Percentiles rank a stretch among this genome's conserved stretches.
Evolutionary conservation across 2,888 invertebrate genomes (phyloP).

Genomic region (Drosophila yooni): DNA sequence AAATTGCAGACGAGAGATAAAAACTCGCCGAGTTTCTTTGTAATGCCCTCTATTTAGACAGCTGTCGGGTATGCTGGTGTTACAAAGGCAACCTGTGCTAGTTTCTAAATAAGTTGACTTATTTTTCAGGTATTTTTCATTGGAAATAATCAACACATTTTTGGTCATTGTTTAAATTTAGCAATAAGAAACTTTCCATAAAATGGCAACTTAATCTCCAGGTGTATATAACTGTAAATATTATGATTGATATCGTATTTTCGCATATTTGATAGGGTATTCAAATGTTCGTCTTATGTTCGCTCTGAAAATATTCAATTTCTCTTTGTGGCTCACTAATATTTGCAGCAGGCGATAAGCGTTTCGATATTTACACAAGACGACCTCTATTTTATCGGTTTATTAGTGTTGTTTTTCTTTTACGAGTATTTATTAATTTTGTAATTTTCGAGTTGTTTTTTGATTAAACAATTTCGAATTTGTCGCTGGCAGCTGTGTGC

Average conservation of each 20-base stretch:
- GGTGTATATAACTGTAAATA: no score
- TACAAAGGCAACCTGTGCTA: not conserved
- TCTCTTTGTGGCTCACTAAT: constrained; percentile 31
- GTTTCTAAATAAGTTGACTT: not conserved
- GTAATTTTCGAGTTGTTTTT: constrained; percentile 2
- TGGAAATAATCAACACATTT: not conserved
- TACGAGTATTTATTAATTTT: not conserved
- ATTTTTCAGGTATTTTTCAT: not conserved
- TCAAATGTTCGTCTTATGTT: not conserved
- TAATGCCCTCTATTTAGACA: not conserved
- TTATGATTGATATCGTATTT: not conserved
- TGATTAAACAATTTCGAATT: constrained; percentile 49
- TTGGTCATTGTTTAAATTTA: not conserved
- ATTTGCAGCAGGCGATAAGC: constrained; percentile 35
- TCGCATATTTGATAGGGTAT: constrained; percentile 19
- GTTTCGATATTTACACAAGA: constrained; percentile 26
- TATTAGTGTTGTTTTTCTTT: constrained; percentile 32
- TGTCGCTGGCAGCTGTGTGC: constrained; percentile 47
- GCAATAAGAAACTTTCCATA: not conserved
- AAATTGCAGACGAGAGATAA: constrained; percentile 46
- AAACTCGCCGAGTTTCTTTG: constrained; percentile 8
- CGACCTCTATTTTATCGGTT: constrained; percentile 53
- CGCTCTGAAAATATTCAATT: not conserved
- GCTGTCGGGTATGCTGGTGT: constrained; percentile 3
- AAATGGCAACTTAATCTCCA: not conserved